Percentiles rank a stretch among this genome's conserved stretches.
These are phyloP conservation scores for Onychostruthus taczanowskii DNA, from an alignment of 2,113 vertebrate genomes.

Conservation along the genomic window DNA sequence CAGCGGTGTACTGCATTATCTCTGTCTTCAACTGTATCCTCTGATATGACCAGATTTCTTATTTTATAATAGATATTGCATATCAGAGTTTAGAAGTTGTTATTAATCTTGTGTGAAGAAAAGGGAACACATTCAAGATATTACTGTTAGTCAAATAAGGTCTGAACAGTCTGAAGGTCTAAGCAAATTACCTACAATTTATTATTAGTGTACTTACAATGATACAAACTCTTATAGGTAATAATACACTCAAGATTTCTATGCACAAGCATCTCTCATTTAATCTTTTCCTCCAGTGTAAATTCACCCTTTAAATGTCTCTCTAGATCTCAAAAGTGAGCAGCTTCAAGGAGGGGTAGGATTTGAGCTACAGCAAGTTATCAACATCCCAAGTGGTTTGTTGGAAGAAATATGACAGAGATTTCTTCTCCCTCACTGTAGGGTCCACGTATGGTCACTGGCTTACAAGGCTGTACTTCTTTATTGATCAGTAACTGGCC, in stretches of 20 bases:
- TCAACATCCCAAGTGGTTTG: not conserved
- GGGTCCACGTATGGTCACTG: fast-evolving
- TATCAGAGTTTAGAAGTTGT: not conserved
- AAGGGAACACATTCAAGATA: not conserved
- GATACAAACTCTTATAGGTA: not conserved
- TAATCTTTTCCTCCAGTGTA: not conserved
- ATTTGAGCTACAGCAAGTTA: not conserved
- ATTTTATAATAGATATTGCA: not conserved
- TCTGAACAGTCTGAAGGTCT: not conserved
- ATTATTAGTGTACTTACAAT: not conserved
- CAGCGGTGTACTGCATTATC: not conserved
- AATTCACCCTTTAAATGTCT: not conserved
- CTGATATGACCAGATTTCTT: not conserved
- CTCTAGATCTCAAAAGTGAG: not conserved
- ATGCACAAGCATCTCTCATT: not conserved
- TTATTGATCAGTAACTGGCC: not conserved
- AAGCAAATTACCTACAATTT: not conserved
- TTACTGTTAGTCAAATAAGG: not conserved
- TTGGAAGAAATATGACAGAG: not conserved
- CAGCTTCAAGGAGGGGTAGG: not conserved
- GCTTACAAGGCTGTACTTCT: not conserved
- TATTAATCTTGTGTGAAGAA: not conserved
- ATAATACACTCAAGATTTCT: not conserved
- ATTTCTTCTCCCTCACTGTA: not conserved
- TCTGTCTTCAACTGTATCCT: not conserved